A percentile compares a stretch with the other conserved stretches of the same genome.
Evolutionary conservation across 2,113 vertebrate species (phyloP).

Genomic region (Albula glossodonta): DNA sequence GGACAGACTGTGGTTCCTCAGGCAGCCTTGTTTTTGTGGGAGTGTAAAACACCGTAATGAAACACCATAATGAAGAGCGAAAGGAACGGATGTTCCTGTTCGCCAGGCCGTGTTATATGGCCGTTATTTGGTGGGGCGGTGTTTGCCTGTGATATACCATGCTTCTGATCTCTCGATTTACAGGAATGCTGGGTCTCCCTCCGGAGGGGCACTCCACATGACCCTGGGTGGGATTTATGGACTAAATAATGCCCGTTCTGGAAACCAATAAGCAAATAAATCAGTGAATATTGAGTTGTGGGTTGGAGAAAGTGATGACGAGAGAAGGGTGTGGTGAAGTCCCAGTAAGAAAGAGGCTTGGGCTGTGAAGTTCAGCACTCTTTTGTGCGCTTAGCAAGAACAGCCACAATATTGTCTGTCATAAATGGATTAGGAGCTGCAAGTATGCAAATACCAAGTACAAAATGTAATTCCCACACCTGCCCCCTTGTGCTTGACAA

Average conservation of each 20-base stretch:
- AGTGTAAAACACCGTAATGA: no score
- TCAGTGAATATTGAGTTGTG: constrained; percentile 27
- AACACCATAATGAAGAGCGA: no score
- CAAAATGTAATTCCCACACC: no score
- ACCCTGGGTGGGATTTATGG: constrained; percentile 33
- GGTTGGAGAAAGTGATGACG: constrained; percentile 4
- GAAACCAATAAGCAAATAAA: constrained; percentile 45
- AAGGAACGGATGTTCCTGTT: no score
- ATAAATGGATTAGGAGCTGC: no score
- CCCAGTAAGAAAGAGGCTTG: not conserved
- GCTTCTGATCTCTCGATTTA: constrained; percentile 26
- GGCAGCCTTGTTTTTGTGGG: no score
- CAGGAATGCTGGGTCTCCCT: constrained; percentile 1
- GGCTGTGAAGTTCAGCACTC: no score
- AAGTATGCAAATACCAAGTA: no score
- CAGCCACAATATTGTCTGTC: no score
- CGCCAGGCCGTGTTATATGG: not conserved
- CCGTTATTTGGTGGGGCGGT: not conserved
- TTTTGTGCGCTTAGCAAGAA: no score
- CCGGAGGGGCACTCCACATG: not conserved
- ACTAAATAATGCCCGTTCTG: constrained; percentile 40
- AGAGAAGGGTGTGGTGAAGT: not conserved
- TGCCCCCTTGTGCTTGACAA: no score
- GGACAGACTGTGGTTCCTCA: no score
- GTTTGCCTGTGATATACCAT: constrained; percentile 4